A percentile compares a stretch with the other conserved stretches of the same genome.
These are phyloP conservation scores for Callaeas wilsoni DNA, from an alignment of 2,113 vertebrate species.

Conservation along the genomic window DNA sequence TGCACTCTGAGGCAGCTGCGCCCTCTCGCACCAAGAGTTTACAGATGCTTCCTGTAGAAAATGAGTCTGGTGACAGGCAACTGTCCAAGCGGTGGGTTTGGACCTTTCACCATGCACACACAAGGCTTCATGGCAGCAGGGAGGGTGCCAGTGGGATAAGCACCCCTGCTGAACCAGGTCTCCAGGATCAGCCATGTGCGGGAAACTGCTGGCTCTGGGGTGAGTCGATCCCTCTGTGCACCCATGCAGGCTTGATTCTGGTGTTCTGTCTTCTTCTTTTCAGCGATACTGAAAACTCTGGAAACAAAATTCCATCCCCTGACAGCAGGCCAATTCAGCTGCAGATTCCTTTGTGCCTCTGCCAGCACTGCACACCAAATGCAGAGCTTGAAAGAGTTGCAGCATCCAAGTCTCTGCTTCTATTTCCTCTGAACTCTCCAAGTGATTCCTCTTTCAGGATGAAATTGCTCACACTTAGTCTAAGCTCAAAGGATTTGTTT, in stretches of 20 bases:
- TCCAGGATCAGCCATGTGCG: background rate
- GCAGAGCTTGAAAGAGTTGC: background rate
- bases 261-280: background rate
- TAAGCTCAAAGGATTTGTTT: constrained; percentile 24
- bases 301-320: constrained; percentile 18
- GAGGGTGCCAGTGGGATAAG: background rate
- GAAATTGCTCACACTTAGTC: constrained; percentile 17
- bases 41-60: background rate
- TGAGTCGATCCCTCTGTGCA: fast-evolving
- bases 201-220: background rate
- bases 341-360: constrained; percentile 16
- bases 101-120: background rate
- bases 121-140: fast-evolving
- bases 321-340: constrained; percentile 9
- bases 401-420: background rate
- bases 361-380: background rate
- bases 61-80: fast-evolving
- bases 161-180: fast-evolving
- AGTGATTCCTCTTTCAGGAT: constrained; percentile 32
- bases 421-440: constrained; percentile 24
- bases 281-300: background rate
- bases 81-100: background rate
- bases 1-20: background rate
- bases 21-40: background rate
- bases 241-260: background rate